Evolutionary conservation across 2,797 vertebrate genomes (phyloP).

Genomic region (Lagocephalus sceleratus): DNA sequence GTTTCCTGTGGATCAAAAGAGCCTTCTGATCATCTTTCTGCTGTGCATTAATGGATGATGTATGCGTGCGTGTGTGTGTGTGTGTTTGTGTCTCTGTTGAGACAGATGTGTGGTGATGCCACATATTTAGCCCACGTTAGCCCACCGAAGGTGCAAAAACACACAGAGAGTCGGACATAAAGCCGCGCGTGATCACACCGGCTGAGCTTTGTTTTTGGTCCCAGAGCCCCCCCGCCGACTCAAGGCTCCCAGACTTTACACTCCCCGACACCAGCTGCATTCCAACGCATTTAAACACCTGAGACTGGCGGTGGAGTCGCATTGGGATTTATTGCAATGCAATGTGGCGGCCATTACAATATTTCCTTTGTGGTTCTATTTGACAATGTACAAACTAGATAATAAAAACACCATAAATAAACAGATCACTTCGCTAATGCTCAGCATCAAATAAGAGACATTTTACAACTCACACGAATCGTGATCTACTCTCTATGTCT

Average conservation of each 20-base stretch:
- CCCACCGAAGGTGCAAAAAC: conserved; percentile 50
- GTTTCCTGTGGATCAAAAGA: conserved; percentile 64
- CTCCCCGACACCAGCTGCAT: conserved; percentile 24
- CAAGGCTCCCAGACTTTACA: conserved; percentile 44
- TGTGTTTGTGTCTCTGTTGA: too few species aligned
- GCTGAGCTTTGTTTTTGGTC: conserved; percentile 42
- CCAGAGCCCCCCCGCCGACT: conserved; percentile 48
- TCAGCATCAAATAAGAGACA: conserved; percentile 72
- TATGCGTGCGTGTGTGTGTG: conserved; percentile 17
- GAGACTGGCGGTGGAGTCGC: conserved; percentile 3
- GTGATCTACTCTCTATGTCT: conserved; percentile 50
- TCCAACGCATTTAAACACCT: conserved; percentile 7
- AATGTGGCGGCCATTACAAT: conserved; percentile 79
- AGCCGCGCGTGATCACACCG: conserved; percentile 38
- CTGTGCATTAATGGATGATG: conserved; percentile 28
- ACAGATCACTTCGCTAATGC: conserved; percentile 94
- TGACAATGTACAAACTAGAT: conserved; percentile 98
- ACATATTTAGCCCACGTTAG: conserved; percentile 69
- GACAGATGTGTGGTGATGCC: conserved; percentile 82
- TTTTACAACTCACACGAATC: conserved; percentile 44
- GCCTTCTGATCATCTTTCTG: conserved; percentile 59
- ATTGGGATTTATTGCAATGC: conserved; percentile 96
- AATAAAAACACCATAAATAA: conserved; percentile 99
- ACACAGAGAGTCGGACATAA: conserved; percentile 50
- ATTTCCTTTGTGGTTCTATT: conserved; percentile 88